Evolutionary conservation across 2,797 vertebrate genomes (phyloP).

Genomic region (Peromyscus nudipes): DNA sequence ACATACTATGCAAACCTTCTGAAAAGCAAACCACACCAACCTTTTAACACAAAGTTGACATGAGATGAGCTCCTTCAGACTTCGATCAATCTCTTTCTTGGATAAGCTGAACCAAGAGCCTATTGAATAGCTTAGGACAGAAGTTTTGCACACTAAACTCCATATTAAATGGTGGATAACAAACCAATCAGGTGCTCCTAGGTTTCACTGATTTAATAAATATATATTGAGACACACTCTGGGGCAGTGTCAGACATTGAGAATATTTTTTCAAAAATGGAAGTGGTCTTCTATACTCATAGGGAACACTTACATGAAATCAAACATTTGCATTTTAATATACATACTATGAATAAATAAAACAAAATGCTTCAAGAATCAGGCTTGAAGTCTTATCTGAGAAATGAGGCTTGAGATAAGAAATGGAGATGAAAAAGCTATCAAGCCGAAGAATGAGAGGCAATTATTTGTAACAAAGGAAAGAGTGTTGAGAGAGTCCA

Average conservation of each 20-base stretch:
- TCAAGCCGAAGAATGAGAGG: not conserved
- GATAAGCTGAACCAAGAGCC: not conserved
- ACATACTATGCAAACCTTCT: not conserved
- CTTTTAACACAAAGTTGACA: not conserved
- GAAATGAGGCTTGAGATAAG: not conserved
- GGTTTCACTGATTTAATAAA: not conserved
- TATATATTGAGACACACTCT: not conserved
- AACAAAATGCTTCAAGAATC: not conserved
- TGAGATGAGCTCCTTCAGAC: not conserved
- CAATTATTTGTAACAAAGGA: constrained; percentile 17
- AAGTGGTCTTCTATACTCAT: not conserved
- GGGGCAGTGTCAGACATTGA: not conserved
- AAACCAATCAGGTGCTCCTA: not conserved
- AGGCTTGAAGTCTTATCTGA: not conserved
- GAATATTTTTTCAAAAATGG: not conserved
- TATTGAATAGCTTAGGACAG: not conserved
- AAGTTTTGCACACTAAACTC: not conserved
- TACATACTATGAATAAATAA: constrained; percentile 29
- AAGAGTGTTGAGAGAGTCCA: not conserved
- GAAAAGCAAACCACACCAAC: not conserved
- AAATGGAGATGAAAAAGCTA: not conserved
- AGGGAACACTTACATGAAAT: not conserved
- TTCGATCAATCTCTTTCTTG: not conserved
- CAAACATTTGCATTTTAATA: constrained; percentile 35
- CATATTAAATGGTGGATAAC: not conserved